Evolutionary conservation across 2,113 vertebrate species (phyloP), one percentile per base, ranked within the genome.

Genomic region (Leuciscus idus): DNA sequence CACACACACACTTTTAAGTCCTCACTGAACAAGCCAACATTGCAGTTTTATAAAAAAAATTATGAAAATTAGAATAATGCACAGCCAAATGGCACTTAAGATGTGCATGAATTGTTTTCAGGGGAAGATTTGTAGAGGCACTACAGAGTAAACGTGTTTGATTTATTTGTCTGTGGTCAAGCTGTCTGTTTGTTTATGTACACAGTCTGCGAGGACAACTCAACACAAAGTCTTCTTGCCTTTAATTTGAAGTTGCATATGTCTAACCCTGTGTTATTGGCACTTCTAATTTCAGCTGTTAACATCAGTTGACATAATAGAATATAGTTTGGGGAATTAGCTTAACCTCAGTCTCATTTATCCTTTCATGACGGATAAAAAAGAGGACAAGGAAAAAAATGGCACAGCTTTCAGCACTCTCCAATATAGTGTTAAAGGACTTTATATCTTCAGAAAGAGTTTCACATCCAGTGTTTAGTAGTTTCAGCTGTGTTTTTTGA

Each of bases 251-350:
- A 72, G 12, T 43, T 12, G 36, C 36, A 43, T 36, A 19, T 19
- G 68, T 73, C 36, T 73, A 36, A 72, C 9, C 9, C 23, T 43
- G 21, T 13, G 36, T 43, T n/a, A 43, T 43, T 43, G 70, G 23
- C 10, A 0, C 36, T 12, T 73, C 9, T 43, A 43, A 43, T 39
- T 72, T 39, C 33, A 72, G 8, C 19, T 39, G 8, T 72, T 72
- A 21, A 72, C 68, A 72, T 72, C 33, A 72, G 68, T 43, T 73
- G 36, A 73, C 21, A 43, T 73, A 73, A 73, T 73, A 5, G 36
- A 73, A 73, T 73, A 73, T 73, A 6, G 43, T 73, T 43, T 23
- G 23, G 10, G n/a, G 70, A 21, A 73, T 43, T 73, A 73, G 70
- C 36, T 72, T 23, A 39, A 39, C 33, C 19, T 72, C 59, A 26